Base-by-base conservation (phyloP, 1,140 invertebrate species). In the Medauroidea extradentata region DNA sequence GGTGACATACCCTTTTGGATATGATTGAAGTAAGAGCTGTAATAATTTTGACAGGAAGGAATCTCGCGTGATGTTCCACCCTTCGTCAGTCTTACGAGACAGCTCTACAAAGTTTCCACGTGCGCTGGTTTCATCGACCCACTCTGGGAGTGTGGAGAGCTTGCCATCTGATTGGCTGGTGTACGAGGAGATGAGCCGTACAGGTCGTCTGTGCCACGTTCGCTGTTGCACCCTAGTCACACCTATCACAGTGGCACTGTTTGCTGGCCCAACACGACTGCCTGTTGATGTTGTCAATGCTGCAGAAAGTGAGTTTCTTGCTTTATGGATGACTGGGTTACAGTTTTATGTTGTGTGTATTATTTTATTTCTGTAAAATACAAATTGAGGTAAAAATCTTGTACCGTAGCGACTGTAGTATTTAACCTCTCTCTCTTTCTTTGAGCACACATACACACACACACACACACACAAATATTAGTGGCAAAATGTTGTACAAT, bases 81-180 rank as follows among this genome's bases (percentile, higher is more conserved):
- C 84, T 1, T 83, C 82, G 9, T 92, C 90, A 0, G 85, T 88
- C 0, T 72, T 94, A 1, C 80, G 81, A 57, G 77, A 73, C 60
- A 64, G 69, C 61, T 65, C 69, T 14, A 51, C 5, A 4, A 74
- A 76, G 64, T 72, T 73, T 23, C 55, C 72, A 0, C 69, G 72
- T 54, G 67, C 67, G 27, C 74, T 67, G 46, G 72, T 72, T 19
- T 65, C 69, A 8, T 69, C 75, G 60, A 66, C 72, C 3, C 74
- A 78, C 57, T 68, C 69, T 3, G 67, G 71, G 49, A 73, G 80
- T 13, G 76, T 81, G 8, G 70, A 75, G 44, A 67, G 67, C 42
- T 72, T 93, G 21, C 87, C 85, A 0, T 83, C 86, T 8, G 89
- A 93, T 68, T 96, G 91, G 90, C 74, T 94, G 18, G 78, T 93